These are phyloP conservation scores for Amphipyra tragopoginis DNA, from an alignment of 2,888 invertebrate genomes.

Conservation along the genomic window DNA sequence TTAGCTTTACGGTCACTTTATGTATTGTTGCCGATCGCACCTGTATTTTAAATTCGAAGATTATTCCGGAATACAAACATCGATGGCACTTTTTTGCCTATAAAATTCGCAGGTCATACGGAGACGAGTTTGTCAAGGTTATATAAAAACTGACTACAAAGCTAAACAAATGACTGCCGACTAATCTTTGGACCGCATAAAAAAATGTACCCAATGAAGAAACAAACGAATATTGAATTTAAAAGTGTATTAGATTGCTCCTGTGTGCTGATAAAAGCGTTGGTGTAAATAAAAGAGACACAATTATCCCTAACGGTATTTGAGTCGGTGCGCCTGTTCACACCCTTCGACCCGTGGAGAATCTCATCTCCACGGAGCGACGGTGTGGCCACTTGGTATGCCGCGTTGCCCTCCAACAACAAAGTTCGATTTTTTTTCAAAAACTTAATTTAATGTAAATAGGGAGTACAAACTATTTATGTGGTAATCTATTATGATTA, in stretches of 20 bases:
- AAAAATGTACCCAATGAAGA: constrained; percentile 36
- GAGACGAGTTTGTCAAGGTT: constrained; percentile 56
- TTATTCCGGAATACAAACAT: constrained; percentile 36
- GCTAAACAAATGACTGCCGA: constrained; percentile 42
- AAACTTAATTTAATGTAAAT: background rate
- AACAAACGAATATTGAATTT: constrained; percentile 56
- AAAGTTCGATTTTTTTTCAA: background rate
- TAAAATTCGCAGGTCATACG: constrained; percentile 48
- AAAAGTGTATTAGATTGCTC: constrained; percentile 61
- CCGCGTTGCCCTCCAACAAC: constrained; percentile 3
- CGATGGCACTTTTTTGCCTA: constrained; percentile 28
- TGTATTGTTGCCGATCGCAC: constrained; percentile 19
- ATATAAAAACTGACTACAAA: constrained; percentile 50
- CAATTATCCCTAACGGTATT: constrained; percentile 82
- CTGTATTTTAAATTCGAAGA: constrained; percentile 25
- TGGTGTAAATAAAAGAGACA: constrained; percentile 80
- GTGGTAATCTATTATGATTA: too few species aligned
- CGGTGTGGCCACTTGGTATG: constrained; percentile 60
- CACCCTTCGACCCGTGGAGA: constrained; percentile 76
- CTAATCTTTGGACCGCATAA: constrained; percentile 44
- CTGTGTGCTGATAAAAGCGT: constrained; percentile 66
- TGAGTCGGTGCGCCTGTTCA: constrained; percentile 75
- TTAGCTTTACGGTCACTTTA: constrained; percentile 28
- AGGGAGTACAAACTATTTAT: too few species aligned
- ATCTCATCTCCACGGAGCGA: constrained; percentile 67